A percentile compares a stretch with the other conserved stretches of the same genome.
Evolutionary conservation across 2,888 invertebrate genomes (phyloP).

Genomic region (Plemyria rubiginata): DNA sequence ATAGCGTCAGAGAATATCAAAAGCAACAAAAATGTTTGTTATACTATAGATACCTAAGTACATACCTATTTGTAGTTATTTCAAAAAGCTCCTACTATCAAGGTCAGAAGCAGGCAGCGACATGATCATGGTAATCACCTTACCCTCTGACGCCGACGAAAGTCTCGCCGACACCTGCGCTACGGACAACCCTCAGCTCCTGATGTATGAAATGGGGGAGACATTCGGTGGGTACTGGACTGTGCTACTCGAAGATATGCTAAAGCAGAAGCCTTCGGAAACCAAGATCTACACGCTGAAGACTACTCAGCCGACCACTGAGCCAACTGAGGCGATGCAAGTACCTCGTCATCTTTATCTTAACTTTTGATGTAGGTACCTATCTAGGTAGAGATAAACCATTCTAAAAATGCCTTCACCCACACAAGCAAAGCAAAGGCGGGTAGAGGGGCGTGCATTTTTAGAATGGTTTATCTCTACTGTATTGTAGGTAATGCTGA

Average conservation of each 20-base stretch:
- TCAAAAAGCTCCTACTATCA: constrained; percentile 5
- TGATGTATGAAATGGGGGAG: constrained; percentile 71
- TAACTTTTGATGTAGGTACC: no score
- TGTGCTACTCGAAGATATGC: constrained; percentile 56
- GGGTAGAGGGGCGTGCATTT: no score
- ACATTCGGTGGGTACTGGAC: constrained; percentile 79
- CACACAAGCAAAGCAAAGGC: no score
- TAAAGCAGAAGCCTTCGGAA: constrained; percentile 38
- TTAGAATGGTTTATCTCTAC: no score
- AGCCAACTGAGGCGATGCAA: constrained; percentile 23
- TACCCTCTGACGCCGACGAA: constrained; percentile 46
- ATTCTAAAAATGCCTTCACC: no score
- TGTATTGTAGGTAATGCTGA: no score
- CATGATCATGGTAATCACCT: constrained; percentile 67
- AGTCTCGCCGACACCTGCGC: constrained; percentile 52
- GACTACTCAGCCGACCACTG: constrained; percentile 47
- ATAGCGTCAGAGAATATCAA: no score
- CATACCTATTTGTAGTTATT: background rate
- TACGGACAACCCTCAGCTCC: constrained; percentile 54
- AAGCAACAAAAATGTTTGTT: no score
- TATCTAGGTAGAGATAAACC: no score
- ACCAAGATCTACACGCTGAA: constrained; percentile 56
- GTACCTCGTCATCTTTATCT: background rate
- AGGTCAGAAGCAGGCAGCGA: constrained; percentile 72
- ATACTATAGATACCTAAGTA: background rate